Conservation (phyloP, 2,113 vertebrate genomes). For the Xerus inauris region DNA sequence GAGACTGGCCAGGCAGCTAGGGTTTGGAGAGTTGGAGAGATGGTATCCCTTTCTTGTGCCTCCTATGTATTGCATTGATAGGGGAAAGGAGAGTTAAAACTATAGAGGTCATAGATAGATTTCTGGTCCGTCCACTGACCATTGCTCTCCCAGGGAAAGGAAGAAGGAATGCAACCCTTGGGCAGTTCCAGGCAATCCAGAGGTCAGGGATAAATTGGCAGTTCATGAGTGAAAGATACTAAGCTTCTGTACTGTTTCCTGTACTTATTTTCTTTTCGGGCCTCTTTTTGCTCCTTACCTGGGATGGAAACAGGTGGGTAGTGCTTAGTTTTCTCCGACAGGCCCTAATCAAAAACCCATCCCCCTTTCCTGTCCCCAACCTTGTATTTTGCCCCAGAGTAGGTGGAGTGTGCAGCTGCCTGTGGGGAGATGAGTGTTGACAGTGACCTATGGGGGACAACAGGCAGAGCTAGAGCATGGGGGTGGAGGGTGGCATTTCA, state of each 20-base stretch:
- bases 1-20: neutral
- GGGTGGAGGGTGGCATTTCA: conserved; percentile 57
- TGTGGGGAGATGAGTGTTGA: conserved; percentile 51
- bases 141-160: neutral
- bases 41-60: neutral
- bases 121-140: neutral
- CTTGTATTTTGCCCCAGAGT: conserved; percentile 32
- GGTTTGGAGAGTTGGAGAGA: neutral
- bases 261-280: neutral
- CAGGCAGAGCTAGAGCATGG: conserved; percentile 11
- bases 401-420: conserved; percentile 53
- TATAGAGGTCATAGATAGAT: neutral
- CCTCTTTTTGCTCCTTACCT: neutral
- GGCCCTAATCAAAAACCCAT: neutral
- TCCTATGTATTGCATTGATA: neutral
- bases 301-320: neutral
- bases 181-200: neutral
- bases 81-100: neutral
- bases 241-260: neutral
- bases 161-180: neutral
- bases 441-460: neutral
- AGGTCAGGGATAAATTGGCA: neutral
- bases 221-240: no score
- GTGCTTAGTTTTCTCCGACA: neutral
- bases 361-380: neutral